Conservation (phyloP, 1,140 invertebrate genomes). For the Campodea augens region DNA sequence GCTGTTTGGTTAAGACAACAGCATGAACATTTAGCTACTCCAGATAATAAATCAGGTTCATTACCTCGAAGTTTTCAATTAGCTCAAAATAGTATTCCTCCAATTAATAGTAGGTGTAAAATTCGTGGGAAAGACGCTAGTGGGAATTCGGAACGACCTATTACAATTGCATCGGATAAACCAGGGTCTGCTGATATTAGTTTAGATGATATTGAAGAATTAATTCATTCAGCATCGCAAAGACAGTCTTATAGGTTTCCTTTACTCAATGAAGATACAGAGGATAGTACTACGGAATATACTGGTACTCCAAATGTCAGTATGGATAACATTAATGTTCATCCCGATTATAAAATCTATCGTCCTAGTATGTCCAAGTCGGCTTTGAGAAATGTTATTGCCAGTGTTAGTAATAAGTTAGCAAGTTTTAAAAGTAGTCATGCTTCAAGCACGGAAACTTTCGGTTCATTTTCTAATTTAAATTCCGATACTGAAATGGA, state of each 20-base stretch:
- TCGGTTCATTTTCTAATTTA: background rate
- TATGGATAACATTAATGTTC: constrained; percentile 32
- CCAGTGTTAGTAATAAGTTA: constrained; percentile 23
- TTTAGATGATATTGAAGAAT: constrained; percentile 33
- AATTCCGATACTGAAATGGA: constrained; percentile 1
- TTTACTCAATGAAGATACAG: constrained; percentile 22
- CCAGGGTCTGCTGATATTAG: constrained; percentile 24
- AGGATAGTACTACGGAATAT: constrained; percentile 30
- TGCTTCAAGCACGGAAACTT: constrained; percentile 5
- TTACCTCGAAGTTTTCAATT: constrained; percentile 55
- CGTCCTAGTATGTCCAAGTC: constrained; percentile 29
- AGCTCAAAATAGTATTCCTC: constrained; percentile 24
- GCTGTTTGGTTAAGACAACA: constrained; percentile 39
- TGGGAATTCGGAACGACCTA: constrained; percentile 30
- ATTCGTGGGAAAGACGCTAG: background rate
- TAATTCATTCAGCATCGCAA: constrained; percentile 29
- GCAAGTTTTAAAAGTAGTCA: constrained; percentile 15
- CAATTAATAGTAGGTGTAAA: constrained; percentile 8
- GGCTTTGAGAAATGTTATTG: constrained; percentile 25
- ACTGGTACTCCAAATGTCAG: constrained; percentile 24
- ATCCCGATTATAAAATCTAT: constrained; percentile 59
- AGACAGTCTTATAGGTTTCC: constrained; percentile 15
- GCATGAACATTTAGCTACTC: constrained; percentile 28
- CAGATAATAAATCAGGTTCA: constrained; percentile 45
- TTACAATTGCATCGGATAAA: constrained; percentile 50